phyloP scores from a whole-genome alignment of 2,113 vertebrate genomes.

The Parotia lawesii region DNA sequence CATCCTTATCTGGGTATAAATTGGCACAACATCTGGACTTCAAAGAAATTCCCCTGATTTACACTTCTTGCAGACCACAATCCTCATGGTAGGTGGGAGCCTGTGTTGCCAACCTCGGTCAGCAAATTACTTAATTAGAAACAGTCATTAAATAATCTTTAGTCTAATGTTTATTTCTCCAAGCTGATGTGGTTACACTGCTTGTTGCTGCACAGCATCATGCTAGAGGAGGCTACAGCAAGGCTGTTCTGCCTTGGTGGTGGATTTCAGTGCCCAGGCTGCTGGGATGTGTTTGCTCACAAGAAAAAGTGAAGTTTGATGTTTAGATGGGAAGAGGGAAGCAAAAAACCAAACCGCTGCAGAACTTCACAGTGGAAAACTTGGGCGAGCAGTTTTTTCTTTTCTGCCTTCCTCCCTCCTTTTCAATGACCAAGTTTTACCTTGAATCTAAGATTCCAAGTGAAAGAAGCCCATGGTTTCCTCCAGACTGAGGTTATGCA shows the following conservation, averaged over 20 bases:
- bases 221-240: background rate
- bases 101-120: background rate
- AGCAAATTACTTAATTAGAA: background rate
- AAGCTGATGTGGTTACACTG: background rate
- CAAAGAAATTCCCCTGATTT: background rate
- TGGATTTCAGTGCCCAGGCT: background rate
- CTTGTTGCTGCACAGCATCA: background rate
- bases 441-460: background rate
- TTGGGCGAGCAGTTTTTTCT: background rate
- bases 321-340: background rate
- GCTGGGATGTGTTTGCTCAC: background rate
- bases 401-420: background rate
- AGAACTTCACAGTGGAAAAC: background rate
- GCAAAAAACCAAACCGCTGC: background rate
- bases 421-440: background rate
- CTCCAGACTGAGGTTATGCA: background rate
- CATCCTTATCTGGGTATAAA: background rate
- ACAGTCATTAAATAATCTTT: conserved; percentile 3
- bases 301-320: background rate
- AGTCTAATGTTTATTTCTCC: conserved; percentile 35
- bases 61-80: background rate
- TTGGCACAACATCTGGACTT: background rate
- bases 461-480: background rate
- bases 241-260: background rate
- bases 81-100: background rate